Conservation (phyloP, 2,113 vertebrate genomes). For the Syngnathus typhle region DNA sequence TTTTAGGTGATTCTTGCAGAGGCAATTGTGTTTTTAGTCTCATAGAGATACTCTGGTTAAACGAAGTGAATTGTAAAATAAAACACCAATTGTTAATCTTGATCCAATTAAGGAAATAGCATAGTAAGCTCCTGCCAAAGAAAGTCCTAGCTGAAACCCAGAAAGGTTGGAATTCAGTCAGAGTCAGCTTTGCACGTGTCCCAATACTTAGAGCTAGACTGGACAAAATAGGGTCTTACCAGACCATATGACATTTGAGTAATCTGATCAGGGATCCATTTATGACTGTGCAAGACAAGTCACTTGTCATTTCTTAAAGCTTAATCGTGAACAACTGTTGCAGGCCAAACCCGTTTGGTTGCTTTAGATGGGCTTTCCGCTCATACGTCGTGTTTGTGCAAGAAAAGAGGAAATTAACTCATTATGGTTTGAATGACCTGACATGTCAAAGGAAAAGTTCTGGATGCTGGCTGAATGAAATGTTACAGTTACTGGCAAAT, state of each 20-base stretch:
- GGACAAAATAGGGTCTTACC: background rate
- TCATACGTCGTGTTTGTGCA: conserved; percentile 6
- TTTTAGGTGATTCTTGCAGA: background rate
- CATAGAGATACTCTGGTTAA: background rate
- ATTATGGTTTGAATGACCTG: background rate
- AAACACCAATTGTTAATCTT: background rate
- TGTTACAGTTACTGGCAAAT: background rate
- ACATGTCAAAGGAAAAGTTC: conserved; percentile 5
- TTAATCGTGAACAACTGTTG: conserved; percentile 12
- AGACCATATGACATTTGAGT: conserved; percentile 1
- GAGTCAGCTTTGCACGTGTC: background rate
- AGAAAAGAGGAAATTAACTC: background rate
- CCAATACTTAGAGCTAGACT: background rate
- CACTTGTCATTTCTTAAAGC: conserved; percentile 6
- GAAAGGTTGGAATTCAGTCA: background rate
- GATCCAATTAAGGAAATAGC: background rate
- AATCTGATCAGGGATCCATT: conserved; percentile 7
- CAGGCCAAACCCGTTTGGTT: conserved; percentile 58
- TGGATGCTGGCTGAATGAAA: background rate
- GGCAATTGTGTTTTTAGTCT: background rate
- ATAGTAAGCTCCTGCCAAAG: background rate
- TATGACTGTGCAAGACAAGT: conserved; percentile 1
- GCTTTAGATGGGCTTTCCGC: conserved; percentile 21
- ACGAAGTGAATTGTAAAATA: background rate
- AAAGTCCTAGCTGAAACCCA: background rate